A percentile compares a stretch with the other conserved stretches of the same genome.
Conservation (phyloP, 2,113 vertebrate species). For the Trogon surrucura region DNA sequence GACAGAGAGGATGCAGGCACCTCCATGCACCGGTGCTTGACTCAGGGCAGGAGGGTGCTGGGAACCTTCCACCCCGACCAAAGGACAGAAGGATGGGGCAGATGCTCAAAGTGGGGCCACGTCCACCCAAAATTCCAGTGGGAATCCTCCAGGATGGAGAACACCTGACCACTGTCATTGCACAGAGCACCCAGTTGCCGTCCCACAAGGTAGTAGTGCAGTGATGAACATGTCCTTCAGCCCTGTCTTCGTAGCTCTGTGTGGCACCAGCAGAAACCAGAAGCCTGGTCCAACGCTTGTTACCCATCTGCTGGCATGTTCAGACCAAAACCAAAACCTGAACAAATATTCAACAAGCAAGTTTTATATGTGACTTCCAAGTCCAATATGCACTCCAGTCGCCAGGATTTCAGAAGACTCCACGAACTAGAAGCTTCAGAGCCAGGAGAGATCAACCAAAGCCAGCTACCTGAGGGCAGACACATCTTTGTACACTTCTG, state of each 20-base stretch:
- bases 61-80: not conserved
- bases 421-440: not conserved
- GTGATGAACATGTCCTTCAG: not conserved
- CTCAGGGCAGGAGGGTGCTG: rapidly evolving
- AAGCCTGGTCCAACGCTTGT: not conserved
- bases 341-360: not conserved
- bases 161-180: not conserved
- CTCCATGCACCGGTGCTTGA: too few relatives aligned
- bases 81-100: not conserved
- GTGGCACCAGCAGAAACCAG: not conserved
- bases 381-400: rapidly evolving
- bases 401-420: not conserved
- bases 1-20: not conserved
- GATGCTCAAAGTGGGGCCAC: not conserved
- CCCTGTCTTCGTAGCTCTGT: too few relatives aligned
- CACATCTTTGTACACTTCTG: rapidly evolving
- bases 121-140: not conserved
- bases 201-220: not conserved
- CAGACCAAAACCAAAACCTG: not conserved
- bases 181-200: rapidly evolving
- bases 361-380: not conserved
- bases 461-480: rapidly evolving
- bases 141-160: not conserved
- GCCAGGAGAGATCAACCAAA: not conserved
- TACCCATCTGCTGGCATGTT: not conserved